A percentile compares a stretch with the other conserved stretches of the same genome.
Evolutionary conservation across 2,888 invertebrate genomes (phyloP).

Genomic region (Matsumyia berberina): DNA sequence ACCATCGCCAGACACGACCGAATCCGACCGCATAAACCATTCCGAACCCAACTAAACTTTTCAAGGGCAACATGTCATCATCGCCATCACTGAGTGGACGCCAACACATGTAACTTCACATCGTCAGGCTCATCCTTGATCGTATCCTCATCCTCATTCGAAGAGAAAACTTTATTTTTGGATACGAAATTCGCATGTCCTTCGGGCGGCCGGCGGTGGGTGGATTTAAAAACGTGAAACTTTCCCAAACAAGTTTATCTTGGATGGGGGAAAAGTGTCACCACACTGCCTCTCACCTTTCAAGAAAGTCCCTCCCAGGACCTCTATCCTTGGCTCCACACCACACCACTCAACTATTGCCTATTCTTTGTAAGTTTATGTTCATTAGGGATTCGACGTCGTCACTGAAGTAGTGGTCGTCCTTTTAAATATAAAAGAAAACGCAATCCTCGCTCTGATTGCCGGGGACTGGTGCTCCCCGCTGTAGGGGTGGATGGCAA

Average conservation of each 20-base stretch:
- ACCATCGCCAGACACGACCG: constrained; percentile 14
- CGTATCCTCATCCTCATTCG: constrained; percentile 39
- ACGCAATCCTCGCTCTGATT: constrained; percentile 55
- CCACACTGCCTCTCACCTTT: constrained; percentile 26
- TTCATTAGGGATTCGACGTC: constrained; percentile 51
- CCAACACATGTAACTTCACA: constrained; percentile 43
- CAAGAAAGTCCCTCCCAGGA: constrained; percentile 21
- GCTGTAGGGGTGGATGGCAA: neutral
- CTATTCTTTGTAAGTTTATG: constrained; percentile 22
- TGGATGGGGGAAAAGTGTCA: constrained; percentile 49
- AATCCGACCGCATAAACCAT: constrained; percentile 4
- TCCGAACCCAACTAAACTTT: constrained; percentile 40
- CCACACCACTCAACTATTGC: constrained; percentile 48
- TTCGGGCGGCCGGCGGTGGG: too few species aligned
- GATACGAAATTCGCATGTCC: constrained; percentile 31
- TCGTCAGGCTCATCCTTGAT: constrained; percentile 18
- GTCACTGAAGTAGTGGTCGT: neutral
- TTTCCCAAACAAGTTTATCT: constrained; percentile 44
- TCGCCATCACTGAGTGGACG: constrained; percentile 46
- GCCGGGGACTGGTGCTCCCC: neutral
- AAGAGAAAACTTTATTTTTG: constrained; percentile 52
- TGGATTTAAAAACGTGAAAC: constrained; percentile 38
- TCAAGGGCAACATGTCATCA: constrained; percentile 56
- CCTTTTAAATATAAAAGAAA: constrained; percentile 28
- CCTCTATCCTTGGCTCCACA: constrained; percentile 30